These are phyloP conservation scores for Holothuria leucospilota DNA, from an alignment of 53 echinoderm and acorn worm species.

Conservation along the genomic window DNA sequence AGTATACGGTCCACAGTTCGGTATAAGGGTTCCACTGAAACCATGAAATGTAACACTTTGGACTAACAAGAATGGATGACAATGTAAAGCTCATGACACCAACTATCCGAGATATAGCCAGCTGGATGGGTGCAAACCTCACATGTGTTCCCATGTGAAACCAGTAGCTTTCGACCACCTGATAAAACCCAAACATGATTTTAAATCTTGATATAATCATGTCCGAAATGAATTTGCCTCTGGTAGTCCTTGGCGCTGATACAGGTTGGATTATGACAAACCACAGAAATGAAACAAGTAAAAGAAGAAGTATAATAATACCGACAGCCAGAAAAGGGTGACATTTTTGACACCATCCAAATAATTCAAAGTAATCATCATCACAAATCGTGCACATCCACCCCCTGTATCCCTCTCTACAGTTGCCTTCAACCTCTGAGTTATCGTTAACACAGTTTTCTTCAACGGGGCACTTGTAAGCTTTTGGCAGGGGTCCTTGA, in stretches of 20 bases:
- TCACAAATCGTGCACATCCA: constrained; percentile 17
- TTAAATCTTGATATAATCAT: no score
- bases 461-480: background rate
- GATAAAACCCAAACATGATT: no score
- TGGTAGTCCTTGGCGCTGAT: background rate
- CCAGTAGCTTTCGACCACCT: no score
- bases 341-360: background rate
- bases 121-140: no score
- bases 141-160: no score
- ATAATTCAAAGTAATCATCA: background rate
- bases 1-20: no score
- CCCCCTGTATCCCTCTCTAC: background rate
- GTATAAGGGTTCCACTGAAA: no score
- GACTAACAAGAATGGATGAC: no score
- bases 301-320: background rate
- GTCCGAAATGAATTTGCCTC: no score
- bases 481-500: background rate
- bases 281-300: background rate
- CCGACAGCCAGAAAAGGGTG: background rate
- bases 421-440: background rate
- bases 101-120: no score
- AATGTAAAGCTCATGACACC: no score
- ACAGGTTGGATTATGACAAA: background rate
- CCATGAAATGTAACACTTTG: no score
- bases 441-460: background rate